phyloP scores from a whole-genome alignment of 2,888 invertebrate genomes.

The Empis stercorea region DNA sequence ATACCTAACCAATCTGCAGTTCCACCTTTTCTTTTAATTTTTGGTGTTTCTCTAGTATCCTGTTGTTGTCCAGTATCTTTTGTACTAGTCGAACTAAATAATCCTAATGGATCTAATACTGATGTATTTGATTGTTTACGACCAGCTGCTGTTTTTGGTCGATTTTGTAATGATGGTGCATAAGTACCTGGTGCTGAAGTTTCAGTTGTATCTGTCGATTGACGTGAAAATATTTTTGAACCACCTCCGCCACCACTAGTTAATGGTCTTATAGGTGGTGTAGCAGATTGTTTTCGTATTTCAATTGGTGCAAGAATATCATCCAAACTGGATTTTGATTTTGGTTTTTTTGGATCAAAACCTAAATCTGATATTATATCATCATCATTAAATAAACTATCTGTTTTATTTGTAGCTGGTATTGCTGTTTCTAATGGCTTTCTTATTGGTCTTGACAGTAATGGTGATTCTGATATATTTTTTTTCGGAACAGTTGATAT shows the following conservation, averaged over 20 bases:
- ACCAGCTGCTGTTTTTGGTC: slow-evolving; percentile 31
- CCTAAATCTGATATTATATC: slow-evolving; percentile 31
- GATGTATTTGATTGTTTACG: slow-evolving; percentile 27
- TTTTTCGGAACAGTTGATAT: slow-evolving; percentile 6
- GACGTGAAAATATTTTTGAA: slow-evolving; percentile 25
- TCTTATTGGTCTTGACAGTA: neutral
- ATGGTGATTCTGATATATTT: slow-evolving; percentile 8
- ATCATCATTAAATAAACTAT: slow-evolving; percentile 19
- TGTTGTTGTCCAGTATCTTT: slow-evolving; percentile 18
- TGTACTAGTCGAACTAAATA: slow-evolving; percentile 10
- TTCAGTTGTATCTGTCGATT: slow-evolving; percentile 34
- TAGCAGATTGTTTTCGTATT: slow-evolving; percentile 19
- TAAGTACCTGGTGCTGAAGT: slow-evolving; percentile 17
- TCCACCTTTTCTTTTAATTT: slow-evolving; percentile 18
- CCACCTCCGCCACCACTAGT: slow-evolving; percentile 14
- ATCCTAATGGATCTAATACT: slow-evolving; percentile 16
- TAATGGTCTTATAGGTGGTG: slow-evolving; percentile 14
- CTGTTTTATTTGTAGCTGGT: slow-evolving; percentile 9
- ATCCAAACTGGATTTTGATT: slow-evolving; percentile 29
- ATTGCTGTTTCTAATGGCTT: slow-evolving; percentile 5
- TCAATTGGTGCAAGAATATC: slow-evolving; percentile 25
- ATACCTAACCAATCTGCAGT: slow-evolving; percentile 32
- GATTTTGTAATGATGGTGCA: slow-evolving; percentile 18
- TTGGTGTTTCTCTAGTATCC: slow-evolving; percentile 16
- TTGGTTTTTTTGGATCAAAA: slow-evolving; percentile 35